These are phyloP conservation scores for Anoplophora glabripennis DNA, from an alignment of 1,140 invertebrate species.

Conservation along the genomic window DNA sequence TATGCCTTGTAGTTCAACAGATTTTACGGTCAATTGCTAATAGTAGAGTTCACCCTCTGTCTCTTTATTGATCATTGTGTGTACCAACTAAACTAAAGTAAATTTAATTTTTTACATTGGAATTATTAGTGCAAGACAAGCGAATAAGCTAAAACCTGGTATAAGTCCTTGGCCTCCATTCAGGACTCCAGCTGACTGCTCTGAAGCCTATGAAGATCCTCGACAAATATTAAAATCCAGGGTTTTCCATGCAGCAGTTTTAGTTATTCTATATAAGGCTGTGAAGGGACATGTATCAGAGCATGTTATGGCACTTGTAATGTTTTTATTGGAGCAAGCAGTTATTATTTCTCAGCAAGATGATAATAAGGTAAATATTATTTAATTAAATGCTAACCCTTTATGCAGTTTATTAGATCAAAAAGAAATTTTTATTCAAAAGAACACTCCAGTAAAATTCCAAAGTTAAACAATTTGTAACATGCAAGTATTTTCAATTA, in stretches of 20 bases:
- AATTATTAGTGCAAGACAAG: conserved; percentile 58
- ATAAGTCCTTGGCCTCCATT: conserved; percentile 81
- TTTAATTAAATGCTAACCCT: not conserved
- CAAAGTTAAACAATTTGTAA: no score
- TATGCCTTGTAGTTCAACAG: no score
- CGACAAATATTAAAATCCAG: conserved; percentile 67
- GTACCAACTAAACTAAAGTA: not conserved
- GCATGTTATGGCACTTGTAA: conserved; percentile 77
- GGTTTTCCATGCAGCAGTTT: conserved; percentile 81
- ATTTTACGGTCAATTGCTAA: no score
- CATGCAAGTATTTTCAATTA: no score
- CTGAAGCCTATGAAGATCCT: conserved; percentile 69
- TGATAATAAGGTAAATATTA: conserved; percentile 14
- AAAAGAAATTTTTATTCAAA: no score
- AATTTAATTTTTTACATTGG: no score
- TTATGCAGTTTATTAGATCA: no score
- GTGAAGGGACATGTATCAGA: conserved; percentile 77
- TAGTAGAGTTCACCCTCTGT: no score
- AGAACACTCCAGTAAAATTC: no score
- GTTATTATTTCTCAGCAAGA: conserved; percentile 54
- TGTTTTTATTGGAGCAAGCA: conserved; percentile 85
- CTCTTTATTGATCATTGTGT: no score
- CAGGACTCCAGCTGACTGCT: conserved; percentile 64
- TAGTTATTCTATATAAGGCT: conserved; percentile 81
- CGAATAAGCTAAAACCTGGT: conserved; percentile 61